Base-by-base conservation (phyloP, 2,113 vertebrate genomes). In the Microtus ochrogaster region DNA sequence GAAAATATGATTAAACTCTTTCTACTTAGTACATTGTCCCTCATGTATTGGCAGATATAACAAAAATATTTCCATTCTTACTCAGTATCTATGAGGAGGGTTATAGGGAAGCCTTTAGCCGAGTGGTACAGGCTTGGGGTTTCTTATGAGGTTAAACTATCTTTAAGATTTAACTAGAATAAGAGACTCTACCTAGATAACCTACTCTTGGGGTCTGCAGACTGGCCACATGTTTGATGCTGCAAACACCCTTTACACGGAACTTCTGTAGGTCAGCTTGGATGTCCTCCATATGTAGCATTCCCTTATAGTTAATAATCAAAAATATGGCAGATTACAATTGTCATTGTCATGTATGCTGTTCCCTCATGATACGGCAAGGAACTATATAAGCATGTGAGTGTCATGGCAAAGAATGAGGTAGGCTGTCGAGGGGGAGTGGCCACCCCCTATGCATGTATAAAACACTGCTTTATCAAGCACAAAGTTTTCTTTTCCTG, bases 351-450 rank as follows among this genome's bases (percentile, higher is more conserved):
- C 44, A 41, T 4, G 7, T 21, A 14, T 33, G 17, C 12, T 22
- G 63, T 10, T 85, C 30, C 16, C 52, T 52, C 6, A 12, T 9
- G 3, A 16, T 44, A 11, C 3, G 1, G 14, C 1, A 52, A 16
- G 70, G 33, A 49, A 6, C 12, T 22, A 12, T 16, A 14, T 61
- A 14, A 61, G 44, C 5, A 22, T 10, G 6, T 16, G 11, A 19
- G 5, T 70, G 49, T 2, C 65, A 28, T 49, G 13, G 30, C 21
- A 49, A 52, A 92, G 72, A 39, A 4, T 36, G 17, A 10, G 19
- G 13, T 5, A 16, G 4, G 16, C 26, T 58, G 70, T 2, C 5
- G 0, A 5, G 19, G 7, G 41, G 58, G 10, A 0, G 44, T 14
- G 41, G 14, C 17, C 28, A 28, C 30, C 3, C 14, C 1, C 2